Percentiles rank a stretch among this genome's conserved stretches.
Evolutionary conservation across 2,888 invertebrate species (phyloP).

Genomic region (Protophormia terraenovae): DNA sequence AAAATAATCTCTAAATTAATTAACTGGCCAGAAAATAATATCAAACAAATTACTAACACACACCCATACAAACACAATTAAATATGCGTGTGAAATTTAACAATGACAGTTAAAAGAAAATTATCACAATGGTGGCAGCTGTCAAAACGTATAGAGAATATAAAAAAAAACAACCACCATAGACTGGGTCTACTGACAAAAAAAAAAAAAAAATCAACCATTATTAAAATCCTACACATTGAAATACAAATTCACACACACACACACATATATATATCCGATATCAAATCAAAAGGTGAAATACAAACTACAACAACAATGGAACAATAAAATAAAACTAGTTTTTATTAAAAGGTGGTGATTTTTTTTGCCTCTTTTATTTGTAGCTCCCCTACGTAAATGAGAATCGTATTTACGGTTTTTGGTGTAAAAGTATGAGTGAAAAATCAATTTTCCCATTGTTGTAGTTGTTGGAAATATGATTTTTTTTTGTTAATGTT

Average conservation of each 20-base stretch:
- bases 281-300: slow-evolving; percentile 31
- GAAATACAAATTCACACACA: not conserved
- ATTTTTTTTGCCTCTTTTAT: slow-evolving; percentile 43
- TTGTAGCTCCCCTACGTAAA: not conserved
- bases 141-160: slow-evolving; percentile 39
- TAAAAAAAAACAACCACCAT: slow-evolving; percentile 34
- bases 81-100: slow-evolving; percentile 36
- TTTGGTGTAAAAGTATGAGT: not conserved
- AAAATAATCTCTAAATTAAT: slow-evolving; percentile 37
- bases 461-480: slow-evolving; percentile 17
- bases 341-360: slow-evolving; percentile 58
- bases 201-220: slow-evolving; percentile 10
- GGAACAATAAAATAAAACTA: slow-evolving; percentile 16
- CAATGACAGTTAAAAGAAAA: slow-evolving; percentile 39
- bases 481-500: slow-evolving; percentile 31
- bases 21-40: slow-evolving; percentile 9
- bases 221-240: slow-evolving; percentile 14
- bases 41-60: not conserved
- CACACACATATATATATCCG: not conserved
- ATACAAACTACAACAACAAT: slow-evolving; percentile 27
- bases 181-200: not conserved
- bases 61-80: not conserved
- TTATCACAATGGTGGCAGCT: slow-evolving; percentile 58
- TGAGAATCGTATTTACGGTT: slow-evolving; percentile 8
- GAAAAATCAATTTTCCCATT: slow-evolving; percentile 31